These are phyloP conservation scores for Dendronephthya gigantea DNA, from an alignment of 64 coral and sea anemone species.

Conservation along the genomic window DNA sequence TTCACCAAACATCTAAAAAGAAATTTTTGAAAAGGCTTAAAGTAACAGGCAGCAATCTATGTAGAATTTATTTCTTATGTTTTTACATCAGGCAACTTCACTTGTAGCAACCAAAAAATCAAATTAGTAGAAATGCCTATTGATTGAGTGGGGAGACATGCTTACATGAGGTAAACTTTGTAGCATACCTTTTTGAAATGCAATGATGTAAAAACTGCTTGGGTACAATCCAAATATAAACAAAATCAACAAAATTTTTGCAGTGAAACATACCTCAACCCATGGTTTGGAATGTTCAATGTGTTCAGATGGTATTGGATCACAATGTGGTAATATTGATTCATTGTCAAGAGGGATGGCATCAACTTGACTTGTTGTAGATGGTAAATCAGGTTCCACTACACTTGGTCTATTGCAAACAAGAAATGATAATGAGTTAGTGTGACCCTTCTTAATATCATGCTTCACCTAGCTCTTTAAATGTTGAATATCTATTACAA, in stretches of 20 bases:
- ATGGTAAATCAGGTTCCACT: not conserved
- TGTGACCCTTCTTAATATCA: too few relatives aligned
- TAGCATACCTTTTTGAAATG: too few relatives aligned
- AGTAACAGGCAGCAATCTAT: too few relatives aligned
- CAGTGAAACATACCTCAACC: slow-evolving; percentile 71
- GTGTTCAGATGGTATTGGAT: slow-evolving; percentile 70
- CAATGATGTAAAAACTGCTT: too few relatives aligned
- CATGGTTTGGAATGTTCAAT: slow-evolving; percentile 81
- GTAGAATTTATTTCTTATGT: too few relatives aligned
- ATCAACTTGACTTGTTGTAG: not conserved
- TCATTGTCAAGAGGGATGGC: not conserved
- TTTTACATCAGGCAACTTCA: not conserved
- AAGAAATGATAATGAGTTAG: not conserved
- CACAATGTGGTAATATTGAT: slow-evolving; percentile 48
- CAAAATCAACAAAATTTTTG: not conserved
- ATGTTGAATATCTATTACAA: too few relatives aligned
- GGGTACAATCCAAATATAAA: not conserved
- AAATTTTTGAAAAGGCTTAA: too few relatives aligned
- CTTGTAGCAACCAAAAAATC: not conserved
- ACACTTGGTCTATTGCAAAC: not conserved
- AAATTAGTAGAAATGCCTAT: too few relatives aligned
- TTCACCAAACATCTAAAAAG: slow-evolving; percentile 97
- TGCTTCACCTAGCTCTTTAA: too few relatives aligned
- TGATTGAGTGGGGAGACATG: too few relatives aligned
- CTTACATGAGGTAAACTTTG: too few relatives aligned